Percentiles rank a stretch among this genome's conserved stretches.
Conservation (phyloP, 2,113 vertebrate genomes). For the Percopsis transmontana region DNA sequence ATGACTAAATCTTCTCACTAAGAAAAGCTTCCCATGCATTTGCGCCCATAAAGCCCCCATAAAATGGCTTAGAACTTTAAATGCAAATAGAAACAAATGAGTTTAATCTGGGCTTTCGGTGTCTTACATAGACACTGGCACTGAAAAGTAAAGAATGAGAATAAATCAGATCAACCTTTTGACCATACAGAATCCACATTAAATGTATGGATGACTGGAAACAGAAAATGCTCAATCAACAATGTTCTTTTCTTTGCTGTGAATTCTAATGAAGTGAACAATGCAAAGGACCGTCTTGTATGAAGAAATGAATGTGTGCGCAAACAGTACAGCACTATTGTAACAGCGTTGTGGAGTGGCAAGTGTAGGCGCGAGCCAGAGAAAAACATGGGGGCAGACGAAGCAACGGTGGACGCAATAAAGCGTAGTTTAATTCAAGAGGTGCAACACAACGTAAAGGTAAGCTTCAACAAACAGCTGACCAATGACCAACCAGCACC, state of each 20-base stretch:
- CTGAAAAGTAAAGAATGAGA: conserved; percentile 24
- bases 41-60: conserved; percentile 20
- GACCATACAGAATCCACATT: conserved; percentile 26
- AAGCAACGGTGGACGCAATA: too few relatives aligned
- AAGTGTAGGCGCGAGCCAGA: too few relatives aligned
- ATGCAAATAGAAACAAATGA: conserved; percentile 6
- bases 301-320: too few relatives aligned
- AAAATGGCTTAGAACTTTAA: conserved; percentile 36
- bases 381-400: too few relatives aligned
- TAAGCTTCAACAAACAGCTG: too few relatives aligned
- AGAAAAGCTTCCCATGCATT: conserved; percentile 31
- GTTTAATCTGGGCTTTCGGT: conserved; percentile 20
- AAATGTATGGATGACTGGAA: conserved; percentile 18
- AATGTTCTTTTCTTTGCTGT: background rate
- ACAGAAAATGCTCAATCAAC: conserved; percentile 13
- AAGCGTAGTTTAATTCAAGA: too few relatives aligned
- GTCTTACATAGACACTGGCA: conserved; percentile 10
- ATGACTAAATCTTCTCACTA: conserved; percentile 35
- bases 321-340: too few relatives aligned
- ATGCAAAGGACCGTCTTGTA: too few relatives aligned
- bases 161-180: conserved; percentile 36
- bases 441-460: too few relatives aligned
- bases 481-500: too few relatives aligned
- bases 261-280: background rate
- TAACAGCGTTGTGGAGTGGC: too few relatives aligned